Percentiles rank a stretch among this genome's conserved stretches.
These are phyloP conservation scores for Ciconia nigra DNA, from an alignment of 2,797 vertebrate genomes.

Conservation along the genomic window DNA sequence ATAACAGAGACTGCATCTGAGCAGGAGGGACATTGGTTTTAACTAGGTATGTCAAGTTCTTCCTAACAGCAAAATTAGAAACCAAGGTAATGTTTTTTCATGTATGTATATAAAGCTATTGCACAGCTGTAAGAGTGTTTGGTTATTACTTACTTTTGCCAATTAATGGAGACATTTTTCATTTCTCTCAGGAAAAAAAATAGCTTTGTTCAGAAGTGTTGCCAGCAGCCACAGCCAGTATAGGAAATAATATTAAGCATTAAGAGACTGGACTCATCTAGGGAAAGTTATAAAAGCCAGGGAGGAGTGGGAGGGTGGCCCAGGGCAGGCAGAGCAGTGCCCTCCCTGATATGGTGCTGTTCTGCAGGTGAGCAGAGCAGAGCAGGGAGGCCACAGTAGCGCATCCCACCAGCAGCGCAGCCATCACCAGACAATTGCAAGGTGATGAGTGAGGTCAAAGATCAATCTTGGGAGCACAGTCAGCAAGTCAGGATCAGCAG, in stretches of 20 bases:
- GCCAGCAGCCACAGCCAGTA: neutral
- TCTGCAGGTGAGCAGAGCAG: neutral
- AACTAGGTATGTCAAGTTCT: neutral
- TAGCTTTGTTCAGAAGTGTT: neutral
- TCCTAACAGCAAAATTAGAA: neutral
- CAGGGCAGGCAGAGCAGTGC: neutral
- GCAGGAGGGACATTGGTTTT: neutral
- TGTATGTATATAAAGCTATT: neutral
- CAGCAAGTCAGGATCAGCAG: neutral
- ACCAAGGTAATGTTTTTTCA: neutral
- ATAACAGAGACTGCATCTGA: neutral
- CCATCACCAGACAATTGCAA: neutral
- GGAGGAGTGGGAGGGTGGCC: neutral
- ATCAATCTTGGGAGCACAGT: neutral
- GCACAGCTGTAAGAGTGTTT: neutral
- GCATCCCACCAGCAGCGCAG: neutral
- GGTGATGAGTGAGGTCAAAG: neutral
- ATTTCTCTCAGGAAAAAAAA: neutral
- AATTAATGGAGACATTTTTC: neutral
- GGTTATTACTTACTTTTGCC: neutral
- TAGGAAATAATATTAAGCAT: neutral
- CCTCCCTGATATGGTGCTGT: rapidly evolving
- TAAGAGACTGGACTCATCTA: neutral
- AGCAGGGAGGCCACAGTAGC: neutral
- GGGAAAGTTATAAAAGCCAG: neutral